Conservation (phyloP, 2,113 vertebrate species). For the Odocoileus virginianus region DNA sequence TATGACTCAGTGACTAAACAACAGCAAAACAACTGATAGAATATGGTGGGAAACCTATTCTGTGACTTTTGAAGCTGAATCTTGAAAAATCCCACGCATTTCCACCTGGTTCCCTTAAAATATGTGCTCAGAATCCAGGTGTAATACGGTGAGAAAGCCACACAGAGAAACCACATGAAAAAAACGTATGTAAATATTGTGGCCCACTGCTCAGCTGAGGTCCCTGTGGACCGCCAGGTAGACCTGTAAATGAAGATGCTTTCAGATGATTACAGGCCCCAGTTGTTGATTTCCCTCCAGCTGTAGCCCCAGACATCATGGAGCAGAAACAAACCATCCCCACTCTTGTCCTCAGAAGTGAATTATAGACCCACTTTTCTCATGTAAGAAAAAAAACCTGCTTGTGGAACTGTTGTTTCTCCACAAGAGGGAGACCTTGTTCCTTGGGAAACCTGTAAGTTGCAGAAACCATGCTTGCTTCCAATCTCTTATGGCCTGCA, state of each 20-base stretch:
- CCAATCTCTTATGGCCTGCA: not conserved
- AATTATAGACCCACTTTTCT: not conserved
- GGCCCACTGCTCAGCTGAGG: not conserved
- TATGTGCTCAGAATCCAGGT: not conserved
- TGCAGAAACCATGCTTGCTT: not conserved
- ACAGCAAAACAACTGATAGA: not conserved
- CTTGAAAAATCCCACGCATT: not conserved
- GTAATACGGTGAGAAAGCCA: not conserved
- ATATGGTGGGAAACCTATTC: not conserved
- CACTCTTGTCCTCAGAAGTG: not conserved
- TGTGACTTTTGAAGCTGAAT: not conserved
- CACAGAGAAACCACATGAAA: not conserved
- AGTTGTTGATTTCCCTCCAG: not conserved
- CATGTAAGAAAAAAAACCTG: not conserved
- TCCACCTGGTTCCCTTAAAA: not conserved
- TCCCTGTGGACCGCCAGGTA: not conserved
- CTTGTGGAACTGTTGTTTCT: not conserved
- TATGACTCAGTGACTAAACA: not conserved
- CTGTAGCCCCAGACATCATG: not conserved
- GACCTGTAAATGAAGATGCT: not conserved
- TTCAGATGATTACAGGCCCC: not conserved
- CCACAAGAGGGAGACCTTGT: constrained; percentile 26
- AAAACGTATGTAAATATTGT: not conserved
- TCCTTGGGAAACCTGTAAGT: not conserved
- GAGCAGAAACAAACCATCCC: not conserved